A percentile compares a stretch with the other conserved stretches of the same genome.
These are phyloP conservation scores for Fopius arisanus DNA, from an alignment of 1,140 invertebrate species.

Conservation along the genomic window DNA sequence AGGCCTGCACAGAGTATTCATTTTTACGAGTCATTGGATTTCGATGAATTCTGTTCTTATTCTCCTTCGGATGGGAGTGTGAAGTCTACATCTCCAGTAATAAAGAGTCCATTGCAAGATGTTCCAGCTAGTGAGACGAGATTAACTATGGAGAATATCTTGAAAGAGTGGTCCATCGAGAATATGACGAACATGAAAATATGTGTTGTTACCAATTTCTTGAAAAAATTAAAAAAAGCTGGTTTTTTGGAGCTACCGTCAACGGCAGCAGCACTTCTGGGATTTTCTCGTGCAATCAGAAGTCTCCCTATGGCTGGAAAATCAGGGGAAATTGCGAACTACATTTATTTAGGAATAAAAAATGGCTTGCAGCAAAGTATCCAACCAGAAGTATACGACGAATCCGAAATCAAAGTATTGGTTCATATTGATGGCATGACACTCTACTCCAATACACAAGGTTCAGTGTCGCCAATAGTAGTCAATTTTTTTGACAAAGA, in stretches of 20 bases:
- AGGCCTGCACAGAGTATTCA: too few relatives aligned
- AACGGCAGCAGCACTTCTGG: not conserved
- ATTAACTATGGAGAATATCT: too few relatives aligned
- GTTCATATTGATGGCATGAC: constrained; percentile 21
- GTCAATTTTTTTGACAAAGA: constrained; percentile 17
- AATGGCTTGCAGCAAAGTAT: not conserved
- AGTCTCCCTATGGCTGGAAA: not conserved
- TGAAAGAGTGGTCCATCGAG: too few relatives aligned
- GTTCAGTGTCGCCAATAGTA: constrained; percentile 25
- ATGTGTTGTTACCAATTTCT: not conserved
- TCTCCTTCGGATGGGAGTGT: too few relatives aligned
- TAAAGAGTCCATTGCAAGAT: too few relatives aligned
- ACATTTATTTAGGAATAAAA: not conserved
- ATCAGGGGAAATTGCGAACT: not conserved
- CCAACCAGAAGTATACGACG: not conserved
- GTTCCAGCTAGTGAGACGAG: too few relatives aligned
- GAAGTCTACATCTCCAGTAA: too few relatives aligned
- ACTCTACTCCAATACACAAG: not conserved
- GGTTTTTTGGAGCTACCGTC: not conserved
- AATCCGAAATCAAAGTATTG: constrained; percentile 7
- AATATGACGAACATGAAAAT: not conserved
- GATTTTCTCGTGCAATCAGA: not conserved
- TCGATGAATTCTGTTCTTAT: too few relatives aligned
- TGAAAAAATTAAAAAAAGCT: not conserved
- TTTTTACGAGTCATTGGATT: too few relatives aligned